Evolutionary conservation across 92 coral and sea anemone species (phyloP), one percentile per base, ranked within the genome.

Genomic region (Porites divaricata): DNA sequence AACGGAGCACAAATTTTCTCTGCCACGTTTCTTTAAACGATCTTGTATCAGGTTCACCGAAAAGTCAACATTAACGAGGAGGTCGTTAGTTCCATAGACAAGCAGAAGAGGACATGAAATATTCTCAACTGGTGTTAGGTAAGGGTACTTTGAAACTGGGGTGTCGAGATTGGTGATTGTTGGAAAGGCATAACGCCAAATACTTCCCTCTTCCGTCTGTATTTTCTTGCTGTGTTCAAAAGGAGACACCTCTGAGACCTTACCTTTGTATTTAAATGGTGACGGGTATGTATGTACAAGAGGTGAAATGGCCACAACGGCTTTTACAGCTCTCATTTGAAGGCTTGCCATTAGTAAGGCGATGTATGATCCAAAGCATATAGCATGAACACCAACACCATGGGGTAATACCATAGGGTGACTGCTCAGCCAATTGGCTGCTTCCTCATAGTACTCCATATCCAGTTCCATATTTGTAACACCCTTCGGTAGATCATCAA

Each of bases 391-490:
- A 2, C 93, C 95, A 54, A 92, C 63, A 22, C 93, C 91, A 16
- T 76, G 80, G 8, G 89, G 77, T 16, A 68, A 16, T 53, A 92
- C 87, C 54, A 76, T 70, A 50, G 92, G 90, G 15, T 93, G 96
- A n/a, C 61, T 87, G 62, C 80, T 50, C n/a, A 93, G 73, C 96
- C 96, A 93, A 9, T 90, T 81, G 11, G 84, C 92, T 17, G 96
- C 96, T 76, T 93, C 92, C 19, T 87, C 84, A 70, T 90, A 90
- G 79, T 90, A 93, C 16, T 91, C 92, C 22, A 93, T 67, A n/a
- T 88, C 87, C 25, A 93, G n/a, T 9, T 77, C 35, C 35, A 28
- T 28, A 28, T 28, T 28, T 28, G 35, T 28, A 28, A 28, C 35
- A 28, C 35, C 35, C 0, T 4, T 28, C 35, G 94, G 90, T 8